Evolutionary conservation across 2,797 vertebrate species (phyloP).

Genomic region (Danio tinwini): DNA sequence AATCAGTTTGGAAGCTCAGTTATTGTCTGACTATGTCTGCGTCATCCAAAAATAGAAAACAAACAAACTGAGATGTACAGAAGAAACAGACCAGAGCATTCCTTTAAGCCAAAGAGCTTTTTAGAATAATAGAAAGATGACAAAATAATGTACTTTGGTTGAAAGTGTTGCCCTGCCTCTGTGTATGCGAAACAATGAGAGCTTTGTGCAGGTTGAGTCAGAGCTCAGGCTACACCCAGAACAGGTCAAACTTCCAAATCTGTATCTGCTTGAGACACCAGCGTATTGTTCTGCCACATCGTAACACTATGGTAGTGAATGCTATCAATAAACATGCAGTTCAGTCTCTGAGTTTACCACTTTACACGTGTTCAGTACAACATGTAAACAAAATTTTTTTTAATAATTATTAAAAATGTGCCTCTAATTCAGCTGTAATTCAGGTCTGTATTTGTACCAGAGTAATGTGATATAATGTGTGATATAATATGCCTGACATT

Average conservation of each 20-base stretch:
- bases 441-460: too few relatives aligned
- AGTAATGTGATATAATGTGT: too few relatives aligned
- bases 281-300: background rate
- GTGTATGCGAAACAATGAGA: slow-evolving; percentile 29
- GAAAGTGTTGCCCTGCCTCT: background rate
- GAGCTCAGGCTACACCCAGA: slow-evolving; percentile 49
- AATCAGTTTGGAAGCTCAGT: background rate
- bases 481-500: too few relatives aligned
- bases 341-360: background rate
- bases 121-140: slow-evolving; percentile 15
- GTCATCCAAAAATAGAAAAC: background rate
- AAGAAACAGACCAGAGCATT: background rate
- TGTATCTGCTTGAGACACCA: slow-evolving; percentile 21
- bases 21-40: background rate
- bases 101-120: slow-evolving; percentile 15
- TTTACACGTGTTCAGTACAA: background rate
- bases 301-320: background rate
- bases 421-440: too few relatives aligned
- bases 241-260: slow-evolving; percentile 36
- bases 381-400: too few relatives aligned
- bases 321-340: background rate
- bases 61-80: background rate
- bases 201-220: slow-evolving; percentile 48
- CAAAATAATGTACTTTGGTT: background rate
- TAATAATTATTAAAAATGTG: too few relatives aligned